Base-by-base conservation (phyloP, 2,888 invertebrate species). In the Alentia gelatinosa region DNA sequence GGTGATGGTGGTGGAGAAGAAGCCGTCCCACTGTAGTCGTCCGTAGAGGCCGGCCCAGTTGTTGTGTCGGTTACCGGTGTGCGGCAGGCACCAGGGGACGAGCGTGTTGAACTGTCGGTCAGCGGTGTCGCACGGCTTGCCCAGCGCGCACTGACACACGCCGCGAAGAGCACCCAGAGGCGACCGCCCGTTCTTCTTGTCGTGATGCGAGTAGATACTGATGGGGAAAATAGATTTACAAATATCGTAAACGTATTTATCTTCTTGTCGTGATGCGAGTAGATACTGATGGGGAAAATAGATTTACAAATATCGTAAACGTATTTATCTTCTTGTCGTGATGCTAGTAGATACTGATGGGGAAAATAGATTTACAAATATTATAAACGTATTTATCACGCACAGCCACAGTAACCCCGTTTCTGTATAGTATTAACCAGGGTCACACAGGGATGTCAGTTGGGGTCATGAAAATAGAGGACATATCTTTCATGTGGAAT, bases 81-180 rank as follows among this genome's bases (percentile, higher is more conserved):
- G 98, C 15, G 98, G 98, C 93, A 98, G 96, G 95, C 98, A 98
- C 98, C 98, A 98, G 0, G 98, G 98, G 90, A 98, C 98, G 92
- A 98, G 96, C 4, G 98, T 98, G 96, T 98, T 97, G 95, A 97
- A 97, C 96, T 98, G 98, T 91, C 97, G 97, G 96, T 98, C 98
- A 92, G 96, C 96, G 0, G 97, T 97, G 94, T 97, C 97, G 96
- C 98, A 98, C 0, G 79, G 35, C 89, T 94, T 94, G 5, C 97
- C 96, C 86, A 94, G 94, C 0, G 97, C 97, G 96, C 98, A 98
- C 0, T 97, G 97, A 95, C 98, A 98, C 89, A 98, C 98, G 15
- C 98, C 98, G 89, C 98, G 97, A 91, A 97, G 96, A 1, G 95
- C 95, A 3, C 97, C 97, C 12, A 94, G 96, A 0, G 96, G 94